A percentile compares a stretch with the other conserved stretches of the same genome.
Evolutionary conservation across 1,140 invertebrate species (phyloP).

Genomic region (Lordiphosa mommai): DNA sequence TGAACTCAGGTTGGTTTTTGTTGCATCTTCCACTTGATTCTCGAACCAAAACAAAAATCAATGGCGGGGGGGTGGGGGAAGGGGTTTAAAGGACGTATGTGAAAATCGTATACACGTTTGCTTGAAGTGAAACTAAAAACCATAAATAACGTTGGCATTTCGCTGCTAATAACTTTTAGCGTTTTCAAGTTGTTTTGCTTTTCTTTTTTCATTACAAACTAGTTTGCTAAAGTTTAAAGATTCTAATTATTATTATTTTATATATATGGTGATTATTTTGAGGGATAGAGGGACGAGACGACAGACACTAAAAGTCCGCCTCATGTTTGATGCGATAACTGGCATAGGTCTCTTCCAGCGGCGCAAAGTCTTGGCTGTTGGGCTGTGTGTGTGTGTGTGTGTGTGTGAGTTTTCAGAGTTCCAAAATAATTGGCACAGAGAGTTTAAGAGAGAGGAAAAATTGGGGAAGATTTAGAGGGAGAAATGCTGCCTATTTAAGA

Average conservation of each 20-base stretch:
- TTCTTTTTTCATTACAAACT: constrained; percentile 43
- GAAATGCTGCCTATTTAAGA: constrained; percentile 37
- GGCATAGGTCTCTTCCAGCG: constrained; percentile 77
- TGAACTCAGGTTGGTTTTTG: constrained; percentile 79
- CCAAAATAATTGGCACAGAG: constrained; percentile 66
- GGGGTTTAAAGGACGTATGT: constrained; percentile 66
- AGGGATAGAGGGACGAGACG: constrained; percentile 2
- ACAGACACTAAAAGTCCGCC: constrained; percentile 64
- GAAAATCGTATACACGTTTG: constrained; percentile 74
- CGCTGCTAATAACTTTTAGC: constrained; percentile 12
- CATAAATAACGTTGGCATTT: constrained; percentile 27
- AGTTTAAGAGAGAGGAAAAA: constrained; percentile 27
- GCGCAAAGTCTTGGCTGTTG: constrained; percentile 72
- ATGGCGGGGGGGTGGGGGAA: constrained; percentile 61
- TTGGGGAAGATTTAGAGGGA: constrained; percentile 34
- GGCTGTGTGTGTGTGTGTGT: constrained; percentile 26
- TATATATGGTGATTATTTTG: constrained; percentile 19
- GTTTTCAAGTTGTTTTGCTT: constrained; percentile 38
- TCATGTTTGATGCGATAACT: constrained; percentile 78
- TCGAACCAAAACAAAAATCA: constrained; percentile 46
- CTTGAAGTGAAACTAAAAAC: constrained; percentile 45
- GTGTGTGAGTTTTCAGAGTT: constrained; percentile 15
- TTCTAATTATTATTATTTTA: constrained; percentile 23
- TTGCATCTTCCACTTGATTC: constrained; percentile 50
- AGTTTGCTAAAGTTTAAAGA: constrained; percentile 39